Evolutionary conservation across 2,888 invertebrate species (phyloP).

Genomic region (Achlya flavicornis): DNA sequence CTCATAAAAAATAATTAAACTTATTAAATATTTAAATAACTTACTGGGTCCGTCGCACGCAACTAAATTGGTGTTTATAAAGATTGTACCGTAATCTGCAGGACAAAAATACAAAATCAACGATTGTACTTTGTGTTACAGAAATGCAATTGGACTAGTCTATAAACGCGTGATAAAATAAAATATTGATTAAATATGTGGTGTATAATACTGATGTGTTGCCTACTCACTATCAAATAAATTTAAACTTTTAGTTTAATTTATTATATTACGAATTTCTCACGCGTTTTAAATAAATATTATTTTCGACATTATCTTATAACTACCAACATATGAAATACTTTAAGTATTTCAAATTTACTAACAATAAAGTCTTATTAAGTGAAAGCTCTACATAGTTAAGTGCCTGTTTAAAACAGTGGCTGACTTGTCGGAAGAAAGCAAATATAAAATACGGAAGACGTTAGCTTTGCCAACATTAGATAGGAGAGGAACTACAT

Average conservation of each 20-base stretch:
- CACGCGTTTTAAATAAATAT: not conserved
- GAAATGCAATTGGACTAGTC: constrained; percentile 34
- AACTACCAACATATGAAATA: not conserved
- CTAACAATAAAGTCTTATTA: not conserved
- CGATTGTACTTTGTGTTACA: not conserved
- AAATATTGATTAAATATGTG: constrained; percentile 43
- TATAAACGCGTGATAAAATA: constrained; percentile 11
- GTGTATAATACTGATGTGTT: constrained; percentile 68
- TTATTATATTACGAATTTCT: constrained; percentile 10
- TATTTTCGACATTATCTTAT: not conserved
- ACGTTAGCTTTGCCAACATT: constrained; percentile 11
- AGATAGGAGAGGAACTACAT: constrained; percentile 2
- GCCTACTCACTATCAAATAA: constrained; percentile 39
- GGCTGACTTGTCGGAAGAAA: not conserved
- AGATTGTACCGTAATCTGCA: not conserved
- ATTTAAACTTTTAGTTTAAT: constrained; percentile 26
- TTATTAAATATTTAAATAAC: constrained; percentile 19
- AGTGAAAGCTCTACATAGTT: constrained; percentile 6
- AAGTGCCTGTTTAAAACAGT: not conserved
- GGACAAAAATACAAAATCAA: constrained; percentile 13
- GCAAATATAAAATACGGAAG: constrained; percentile 3
- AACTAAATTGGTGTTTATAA: constrained; percentile 13
- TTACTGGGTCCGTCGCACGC: constrained; percentile 17
- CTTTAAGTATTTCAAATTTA: constrained; percentile 1
- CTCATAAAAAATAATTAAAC: constrained; percentile 20